Conservation (phyloP, 2,113 vertebrate genomes). For the Amphiprion ocellaris region DNA sequence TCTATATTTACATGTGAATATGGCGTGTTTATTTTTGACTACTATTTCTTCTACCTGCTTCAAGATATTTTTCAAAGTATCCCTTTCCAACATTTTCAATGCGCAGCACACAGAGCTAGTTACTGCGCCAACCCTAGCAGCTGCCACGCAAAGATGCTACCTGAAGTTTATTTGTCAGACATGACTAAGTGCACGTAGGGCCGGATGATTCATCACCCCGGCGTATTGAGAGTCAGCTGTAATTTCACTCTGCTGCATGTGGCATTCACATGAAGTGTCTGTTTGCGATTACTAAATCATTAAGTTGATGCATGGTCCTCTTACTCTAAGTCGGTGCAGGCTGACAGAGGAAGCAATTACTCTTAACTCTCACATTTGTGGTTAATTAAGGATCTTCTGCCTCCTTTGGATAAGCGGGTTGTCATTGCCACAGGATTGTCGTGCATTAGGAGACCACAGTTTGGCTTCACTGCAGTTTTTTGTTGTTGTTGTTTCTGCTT, state of each 20-base stretch:
- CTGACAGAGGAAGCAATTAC: constrained; percentile 41
- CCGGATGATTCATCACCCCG: constrained; percentile 47
- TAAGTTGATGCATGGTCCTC: constrained; percentile 13
- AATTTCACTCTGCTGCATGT: constrained; percentile 40
- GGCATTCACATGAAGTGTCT: constrained; percentile 38
- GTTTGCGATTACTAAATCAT: constrained; percentile 51
- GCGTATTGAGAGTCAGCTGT: constrained; percentile 47
- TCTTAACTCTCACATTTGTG: constrained; percentile 45
- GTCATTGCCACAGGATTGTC: constrained; percentile 38
- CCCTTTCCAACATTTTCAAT: not conserved
- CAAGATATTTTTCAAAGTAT: constrained; percentile 2
- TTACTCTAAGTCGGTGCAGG: not conserved
- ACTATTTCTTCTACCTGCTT: not conserved
- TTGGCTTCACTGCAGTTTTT: constrained; percentile 27
- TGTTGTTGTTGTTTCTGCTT: constrained; percentile 3
- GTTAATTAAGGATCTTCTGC: constrained; percentile 60
- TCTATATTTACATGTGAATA: constrained; percentile 14
- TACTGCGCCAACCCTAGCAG: not conserved
- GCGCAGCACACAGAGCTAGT: not conserved
- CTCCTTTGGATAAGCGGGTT: constrained; percentile 36
- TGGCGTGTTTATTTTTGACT: not conserved
- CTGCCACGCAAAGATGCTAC: constrained; percentile 21
- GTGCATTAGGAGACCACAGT: constrained; percentile 27
- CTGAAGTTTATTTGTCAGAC: constrained; percentile 22
- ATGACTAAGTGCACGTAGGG: constrained; percentile 13